phyloP scores from a whole-genome alignment of 1,140 invertebrate species.

The Calliopsis andreniformis region DNA sequence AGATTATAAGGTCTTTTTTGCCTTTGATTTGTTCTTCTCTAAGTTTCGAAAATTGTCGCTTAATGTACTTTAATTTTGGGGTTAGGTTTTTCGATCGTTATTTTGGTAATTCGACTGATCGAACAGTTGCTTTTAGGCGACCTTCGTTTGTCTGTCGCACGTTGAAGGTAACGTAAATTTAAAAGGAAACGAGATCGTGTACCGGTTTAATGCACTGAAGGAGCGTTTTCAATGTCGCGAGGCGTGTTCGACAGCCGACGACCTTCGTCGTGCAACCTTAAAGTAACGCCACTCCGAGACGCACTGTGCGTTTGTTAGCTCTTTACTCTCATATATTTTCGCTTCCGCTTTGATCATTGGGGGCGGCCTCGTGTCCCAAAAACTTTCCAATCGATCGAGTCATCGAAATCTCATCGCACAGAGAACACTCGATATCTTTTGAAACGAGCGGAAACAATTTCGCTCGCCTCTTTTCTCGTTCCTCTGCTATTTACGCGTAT shows the following conservation, averaged over 20 bases:
- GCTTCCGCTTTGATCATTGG: not conserved
- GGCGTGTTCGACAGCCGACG: constrained; percentile 17
- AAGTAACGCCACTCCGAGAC: constrained; percentile 23
- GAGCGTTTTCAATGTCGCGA: constrained; percentile 36
- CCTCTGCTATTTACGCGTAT: not conserved
- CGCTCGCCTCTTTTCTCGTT: not conserved
- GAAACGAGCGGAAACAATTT: not conserved
- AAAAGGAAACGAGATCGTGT: constrained; percentile 22
- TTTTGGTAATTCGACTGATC: constrained; percentile 19
- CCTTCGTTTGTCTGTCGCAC: not conserved
- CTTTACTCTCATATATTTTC: not conserved
- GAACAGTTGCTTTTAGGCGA: not conserved
- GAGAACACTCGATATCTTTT: no score
- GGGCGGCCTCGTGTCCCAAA: not conserved
- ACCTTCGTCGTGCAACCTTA: constrained; percentile 36
- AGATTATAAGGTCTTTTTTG: no score
- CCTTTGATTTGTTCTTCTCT: no score
- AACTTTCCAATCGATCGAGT: not conserved
- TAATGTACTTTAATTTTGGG: no score
- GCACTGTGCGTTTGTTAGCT: not conserved
- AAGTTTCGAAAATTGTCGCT: no score
- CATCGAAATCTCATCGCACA: not conserved
- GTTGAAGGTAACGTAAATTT: constrained; percentile 21
- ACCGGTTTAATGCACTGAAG: constrained; percentile 28
- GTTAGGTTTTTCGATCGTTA: constrained; percentile 26